Base-by-base conservation (phyloP, 1,140 invertebrate genomes). In the Sogatella furcifera region DNA sequence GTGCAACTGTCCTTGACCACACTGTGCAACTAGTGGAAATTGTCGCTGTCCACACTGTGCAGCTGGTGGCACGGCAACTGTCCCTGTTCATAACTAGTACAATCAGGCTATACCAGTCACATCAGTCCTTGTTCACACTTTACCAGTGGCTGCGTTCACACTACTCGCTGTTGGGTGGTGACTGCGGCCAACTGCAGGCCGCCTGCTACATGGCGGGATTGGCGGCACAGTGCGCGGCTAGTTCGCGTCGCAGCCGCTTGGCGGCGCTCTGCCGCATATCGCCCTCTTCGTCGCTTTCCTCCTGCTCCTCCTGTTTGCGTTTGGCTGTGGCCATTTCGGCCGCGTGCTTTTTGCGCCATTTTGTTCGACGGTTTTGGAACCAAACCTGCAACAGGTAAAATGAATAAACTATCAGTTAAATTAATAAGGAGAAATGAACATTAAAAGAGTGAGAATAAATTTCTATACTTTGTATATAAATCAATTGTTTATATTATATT, bases 341-440 rank as follows among this genome's bases (percentile, higher is more conserved):
- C 0, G 96, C 95, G 79, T 98, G 95, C 74, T 95, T 95, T 83
- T 99, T 99, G 69, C 97, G 81, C 96, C 96, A 98, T 81, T 99
- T 99, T 68, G 96, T 99, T 71, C 97, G 81, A 73, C 97, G 83
- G 76, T 99, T 99, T 79, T 99, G 97, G 78, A 99, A 99, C 97
- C 97, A 99, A 43, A 99, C 97, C 96, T 99, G 82, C 43, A 81
- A 82, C 66, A 74, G 65, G 62, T 61, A 57, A 42, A 66, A 4
- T 28, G 24, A 28, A 28, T 2, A 28, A 6, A 28, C 6, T 28
- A n/a, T n/a, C n/a, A n/a, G n/a, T n/a, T n/a, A n/a, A n/a, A n/a
- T n/a, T n/a, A n/a, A n/a, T n/a, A n/a, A n/a, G n/a, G n/a, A n/a
- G n/a, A n/a, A n/a, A n/a, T n/a, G n/a, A n/a, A n/a, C n/a, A n/a